Conservation (phyloP, 2,797 vertebrate species). For the Crypturellus tataupa region DNA sequence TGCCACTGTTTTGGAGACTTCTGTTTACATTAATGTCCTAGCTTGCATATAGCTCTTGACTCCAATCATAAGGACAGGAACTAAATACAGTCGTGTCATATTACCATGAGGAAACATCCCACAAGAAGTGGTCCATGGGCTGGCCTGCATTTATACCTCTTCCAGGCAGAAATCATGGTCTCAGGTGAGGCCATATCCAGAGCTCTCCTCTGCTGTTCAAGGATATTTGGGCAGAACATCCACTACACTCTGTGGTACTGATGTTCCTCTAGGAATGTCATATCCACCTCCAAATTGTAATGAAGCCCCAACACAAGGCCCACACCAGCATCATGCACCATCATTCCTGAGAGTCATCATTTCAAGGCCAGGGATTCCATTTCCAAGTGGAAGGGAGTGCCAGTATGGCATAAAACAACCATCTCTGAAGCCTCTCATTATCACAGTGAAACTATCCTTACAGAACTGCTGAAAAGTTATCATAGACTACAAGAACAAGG, state of each 20-base stretch:
- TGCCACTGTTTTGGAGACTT: constrained; percentile 76
- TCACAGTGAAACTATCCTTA: not conserved
- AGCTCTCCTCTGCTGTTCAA: not conserved
- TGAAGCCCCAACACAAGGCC: not conserved
- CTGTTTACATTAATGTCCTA: constrained; percentile 68
- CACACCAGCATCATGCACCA: not conserved
- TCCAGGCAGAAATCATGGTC: not conserved
- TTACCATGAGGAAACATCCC: not conserved
- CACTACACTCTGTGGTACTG: not conserved
- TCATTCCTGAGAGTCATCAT: not conserved
- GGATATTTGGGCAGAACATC: not conserved
- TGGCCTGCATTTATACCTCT: not conserved
- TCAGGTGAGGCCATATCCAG: not conserved
- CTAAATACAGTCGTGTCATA: fast-evolving
- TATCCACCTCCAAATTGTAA: not conserved
- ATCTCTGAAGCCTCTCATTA: not conserved
- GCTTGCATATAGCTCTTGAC: constrained; percentile 59
- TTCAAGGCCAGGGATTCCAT: not conserved
- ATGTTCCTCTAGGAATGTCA: not conserved
- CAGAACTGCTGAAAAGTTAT: not conserved
- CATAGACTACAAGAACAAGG: not conserved
- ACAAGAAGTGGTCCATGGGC: not conserved
- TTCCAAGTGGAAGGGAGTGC: not conserved
- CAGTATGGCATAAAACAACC: not conserved
- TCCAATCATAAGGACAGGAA: constrained; percentile 53